phyloP scores from a whole-genome alignment of 2,888 invertebrate species.

The Aphrophora alni region DNA sequence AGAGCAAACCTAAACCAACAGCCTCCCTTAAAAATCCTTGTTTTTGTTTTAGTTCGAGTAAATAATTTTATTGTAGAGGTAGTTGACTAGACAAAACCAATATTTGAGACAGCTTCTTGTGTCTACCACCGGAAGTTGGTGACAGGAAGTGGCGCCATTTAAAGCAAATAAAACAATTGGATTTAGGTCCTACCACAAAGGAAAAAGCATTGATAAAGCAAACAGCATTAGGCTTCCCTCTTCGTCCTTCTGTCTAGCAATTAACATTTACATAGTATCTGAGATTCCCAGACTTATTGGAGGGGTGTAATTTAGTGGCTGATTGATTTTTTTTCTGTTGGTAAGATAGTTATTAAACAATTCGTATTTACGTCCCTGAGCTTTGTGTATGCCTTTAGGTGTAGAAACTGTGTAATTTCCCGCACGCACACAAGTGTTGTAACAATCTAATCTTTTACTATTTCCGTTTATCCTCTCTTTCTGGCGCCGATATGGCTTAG shows the following conservation, averaged over 20 bases:
- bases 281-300: neutral
- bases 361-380: neutral
- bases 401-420: neutral
- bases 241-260: neutral
- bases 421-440: neutral
- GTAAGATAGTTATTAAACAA: no score
- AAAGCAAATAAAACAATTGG: slow-evolving; percentile 2
- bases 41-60: neutral
- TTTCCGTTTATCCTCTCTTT: neutral
- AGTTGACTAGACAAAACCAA: neutral
- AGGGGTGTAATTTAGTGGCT: neutral
- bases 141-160: neutral
- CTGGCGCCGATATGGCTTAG: neutral
- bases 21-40: neutral
- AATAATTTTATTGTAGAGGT: neutral
- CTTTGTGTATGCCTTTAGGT: neutral
- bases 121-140: neutral
- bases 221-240: slow-evolving; percentile 9
- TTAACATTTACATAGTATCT: neutral
- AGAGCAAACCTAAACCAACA: neutral
- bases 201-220: neutral
- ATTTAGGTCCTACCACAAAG: slow-evolving; percentile 5
- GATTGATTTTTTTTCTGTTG: neutral
- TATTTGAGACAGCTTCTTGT: neutral
- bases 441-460: neutral